These are phyloP conservation scores for Heptranchias perlo DNA, from an alignment of 2,113 vertebrate species.

Conservation along the genomic window DNA sequence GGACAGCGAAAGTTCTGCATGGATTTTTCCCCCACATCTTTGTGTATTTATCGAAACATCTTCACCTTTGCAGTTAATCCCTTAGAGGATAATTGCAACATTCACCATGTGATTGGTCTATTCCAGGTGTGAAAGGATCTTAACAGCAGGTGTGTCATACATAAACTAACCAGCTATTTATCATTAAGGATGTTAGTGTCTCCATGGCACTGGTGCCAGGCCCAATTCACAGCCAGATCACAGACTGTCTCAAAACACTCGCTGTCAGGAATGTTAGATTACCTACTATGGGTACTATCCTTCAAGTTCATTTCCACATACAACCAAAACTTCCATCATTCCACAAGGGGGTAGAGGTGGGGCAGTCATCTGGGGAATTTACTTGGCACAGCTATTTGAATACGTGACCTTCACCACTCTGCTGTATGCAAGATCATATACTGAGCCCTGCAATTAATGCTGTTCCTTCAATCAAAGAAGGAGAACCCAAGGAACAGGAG, in stretches of 20 bases:
- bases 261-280: conserved; percentile 13
- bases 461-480: not conserved
- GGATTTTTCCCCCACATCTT: not conserved
- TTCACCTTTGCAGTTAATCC: not conserved
- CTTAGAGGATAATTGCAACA: not conserved
- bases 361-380: not conserved
- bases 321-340: not conserved
- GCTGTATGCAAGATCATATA: not conserved
- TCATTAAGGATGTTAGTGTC: not conserved
- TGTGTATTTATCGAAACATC: not conserved
- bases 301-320: not conserved
- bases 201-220: not conserved
- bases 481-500: too few species aligned
- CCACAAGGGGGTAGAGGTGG: not conserved
- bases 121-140: not conserved
- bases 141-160: not conserved
- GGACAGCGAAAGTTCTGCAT: not conserved
- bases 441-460: not conserved
- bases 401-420: not conserved
- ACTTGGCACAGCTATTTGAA: not conserved
- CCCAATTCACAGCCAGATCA: not conserved
- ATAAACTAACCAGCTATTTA: not conserved
- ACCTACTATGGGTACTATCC: not conserved
- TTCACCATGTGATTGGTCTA: not conserved
- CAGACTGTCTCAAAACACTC: not conserved